Evolutionary conservation across 2,888 invertebrate genomes (phyloP).

Genomic region (Steinernema carpocapsae): DNA sequence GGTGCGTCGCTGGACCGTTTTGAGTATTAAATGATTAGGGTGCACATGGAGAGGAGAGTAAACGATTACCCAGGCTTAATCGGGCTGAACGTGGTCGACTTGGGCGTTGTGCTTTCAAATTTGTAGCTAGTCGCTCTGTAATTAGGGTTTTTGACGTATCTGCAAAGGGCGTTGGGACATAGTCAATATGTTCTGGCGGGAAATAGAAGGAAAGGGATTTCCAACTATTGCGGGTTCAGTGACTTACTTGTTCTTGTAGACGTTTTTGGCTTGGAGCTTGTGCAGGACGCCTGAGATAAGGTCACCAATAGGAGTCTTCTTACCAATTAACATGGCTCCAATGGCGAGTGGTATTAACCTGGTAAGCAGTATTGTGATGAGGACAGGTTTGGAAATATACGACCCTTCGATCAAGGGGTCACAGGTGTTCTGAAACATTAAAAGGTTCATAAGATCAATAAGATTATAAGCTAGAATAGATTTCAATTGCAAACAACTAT

Average conservation of each 20-base stretch:
- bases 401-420: constrained; percentile 61
- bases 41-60: neutral
- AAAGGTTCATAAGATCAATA: neutral
- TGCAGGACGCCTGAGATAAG: constrained; percentile 54
- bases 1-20: too few species aligned
- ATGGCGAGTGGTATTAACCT: constrained; percentile 55
- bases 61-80: constrained; percentile 42
- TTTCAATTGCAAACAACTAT: too few species aligned
- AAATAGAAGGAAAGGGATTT: constrained; percentile 5
- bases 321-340: constrained; percentile 50
- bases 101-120: constrained; percentile 42
- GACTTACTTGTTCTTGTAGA: constrained; percentile 44
- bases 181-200: neutral
- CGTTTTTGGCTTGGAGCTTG: constrained; percentile 43
- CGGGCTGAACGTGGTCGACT: constrained; percentile 52
- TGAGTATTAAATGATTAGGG: constrained; percentile 8
- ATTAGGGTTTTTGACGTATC: constrained; percentile 49
- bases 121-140: constrained; percentile 33
- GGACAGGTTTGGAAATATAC: constrained; percentile 55
- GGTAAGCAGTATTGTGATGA: constrained; percentile 53
- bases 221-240: constrained; percentile 30
- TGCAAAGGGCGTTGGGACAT: constrained; percentile 30
- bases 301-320: constrained; percentile 56
- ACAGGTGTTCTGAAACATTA: constrained; percentile 63
- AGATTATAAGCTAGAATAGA: neutral